Base-by-base conservation (phyloP, 2,113 vertebrate species). In the Hypomesus transpacificus region DNA sequence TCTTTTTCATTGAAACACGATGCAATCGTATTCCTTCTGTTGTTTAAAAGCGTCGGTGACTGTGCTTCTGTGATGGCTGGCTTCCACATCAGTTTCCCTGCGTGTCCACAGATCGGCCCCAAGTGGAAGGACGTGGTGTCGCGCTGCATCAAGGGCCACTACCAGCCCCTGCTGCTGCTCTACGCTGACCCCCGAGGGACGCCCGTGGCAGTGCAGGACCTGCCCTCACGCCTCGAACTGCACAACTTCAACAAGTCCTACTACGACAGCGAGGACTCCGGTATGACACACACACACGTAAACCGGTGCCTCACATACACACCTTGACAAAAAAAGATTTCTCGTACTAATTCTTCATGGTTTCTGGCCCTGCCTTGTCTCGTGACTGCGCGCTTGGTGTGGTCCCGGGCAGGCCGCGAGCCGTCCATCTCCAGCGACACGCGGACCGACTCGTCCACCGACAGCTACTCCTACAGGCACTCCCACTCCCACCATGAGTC, bases 81-180 rank as follows among this genome's bases (percentile, higher is more conserved):
- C 2, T 46, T 46, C 39, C 39, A 46, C 2, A 46, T 1, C 39
- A 46, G 68, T 63, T 13, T 61, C 34, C 34, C n/a, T 71, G 13
- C 70, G 20, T 26, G 51, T 22, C 28, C 65, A 3, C 84, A 98
- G 96, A 97, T 98, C 75, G 96, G 97, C 17, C 96, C 96, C 24
- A 97, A 95, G 84, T 98, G 97, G 97, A 98, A 96, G 86, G 97
- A 98, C 86, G 97, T 98, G 78, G 96, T 98, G 22, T 97, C 95
- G 3, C 96, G 96, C 78, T 98, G 97, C 89, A 98, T 98, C 75
- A 97, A 96, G 71, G 96, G 96, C 21, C 96, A 96, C 85, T 98
- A 98, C 85, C 97, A 98, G 90, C 97, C 97, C 20, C 92, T 98
- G 82, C 92, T 98, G 75, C 93, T 98, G 76, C 93, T 98, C 60